Conservation (phyloP, 2,797 vertebrate genomes). For the Capromys pilorides region DNA sequence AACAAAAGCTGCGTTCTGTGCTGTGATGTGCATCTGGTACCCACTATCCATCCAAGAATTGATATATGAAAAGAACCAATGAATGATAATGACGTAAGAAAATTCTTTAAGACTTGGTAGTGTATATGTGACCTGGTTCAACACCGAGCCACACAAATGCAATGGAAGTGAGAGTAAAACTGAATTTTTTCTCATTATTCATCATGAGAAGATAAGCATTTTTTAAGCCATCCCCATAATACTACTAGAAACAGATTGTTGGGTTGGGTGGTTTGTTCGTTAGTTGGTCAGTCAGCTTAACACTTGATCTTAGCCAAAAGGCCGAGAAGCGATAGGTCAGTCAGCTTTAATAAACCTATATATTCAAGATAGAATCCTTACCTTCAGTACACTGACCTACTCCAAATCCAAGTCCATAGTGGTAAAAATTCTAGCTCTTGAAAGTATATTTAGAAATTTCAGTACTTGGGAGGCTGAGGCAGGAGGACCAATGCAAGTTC, state of each 20-base stretch:
- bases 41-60: background rate
- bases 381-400: background rate
- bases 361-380: background rate
- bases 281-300: background rate
- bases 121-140: background rate
- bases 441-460: conserved; percentile 27
- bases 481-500: too few relatives aligned
- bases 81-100: conserved; percentile 28
- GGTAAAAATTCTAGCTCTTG: background rate
- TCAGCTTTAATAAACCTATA: background rate
- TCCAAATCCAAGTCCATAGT: background rate
- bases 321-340: too few relatives aligned
- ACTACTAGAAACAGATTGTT: background rate
- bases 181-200: background rate
- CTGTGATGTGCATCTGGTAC: background rate
- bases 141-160: background rate
- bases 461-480: too few relatives aligned
- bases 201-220: background rate
- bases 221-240: background rate
- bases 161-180: background rate
- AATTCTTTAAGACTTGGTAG: background rate
- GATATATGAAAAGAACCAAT: background rate
- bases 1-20: background rate
- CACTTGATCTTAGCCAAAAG: too few relatives aligned
- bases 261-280: background rate